These are phyloP conservation scores for Ochropacha duplaris DNA, from an alignment of 2,888 invertebrate genomes.

Conservation along the genomic window DNA sequence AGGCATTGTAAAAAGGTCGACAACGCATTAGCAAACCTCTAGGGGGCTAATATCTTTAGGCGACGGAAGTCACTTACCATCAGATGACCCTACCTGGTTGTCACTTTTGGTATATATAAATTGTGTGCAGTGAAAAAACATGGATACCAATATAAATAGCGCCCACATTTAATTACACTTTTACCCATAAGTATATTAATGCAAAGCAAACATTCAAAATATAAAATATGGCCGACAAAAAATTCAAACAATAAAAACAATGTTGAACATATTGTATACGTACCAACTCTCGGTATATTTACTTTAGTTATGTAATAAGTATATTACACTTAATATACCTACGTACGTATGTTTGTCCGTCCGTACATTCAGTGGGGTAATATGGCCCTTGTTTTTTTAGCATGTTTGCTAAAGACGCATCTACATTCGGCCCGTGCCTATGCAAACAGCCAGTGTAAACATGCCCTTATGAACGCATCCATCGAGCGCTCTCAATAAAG, in stretches of 20 bases:
- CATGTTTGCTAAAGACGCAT: constrained; percentile 79
- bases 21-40: too few relatives aligned
- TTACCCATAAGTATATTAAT: constrained; percentile 27
- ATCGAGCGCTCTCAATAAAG: constrained; percentile 58
- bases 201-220: constrained; percentile 25
- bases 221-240: constrained; percentile 46
- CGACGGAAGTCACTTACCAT: too few relatives aligned
- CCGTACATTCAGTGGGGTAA: constrained; percentile 26
- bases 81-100: too few relatives aligned
- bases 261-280: constrained; percentile 43
- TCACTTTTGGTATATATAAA: background rate
- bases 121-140: background rate
- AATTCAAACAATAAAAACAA: constrained; percentile 52
- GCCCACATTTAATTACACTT: constrained; percentile 29
- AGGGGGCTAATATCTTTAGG: too few relatives aligned
- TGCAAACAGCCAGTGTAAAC: constrained; percentile 75
- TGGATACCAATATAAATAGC: constrained; percentile 7
- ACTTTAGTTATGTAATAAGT: constrained; percentile 47
- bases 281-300: constrained; percentile 30
- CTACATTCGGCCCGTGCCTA: constrained; percentile 74
- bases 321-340: constrained; percentile 16
- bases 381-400: constrained; percentile 79
- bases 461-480: constrained; percentile 72
- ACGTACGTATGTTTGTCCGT: background rate
- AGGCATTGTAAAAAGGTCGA: too few relatives aligned